These are phyloP conservation scores for Drosophila orena DNA, from an alignment of 1,140 invertebrate species.

Conservation along the genomic window DNA sequence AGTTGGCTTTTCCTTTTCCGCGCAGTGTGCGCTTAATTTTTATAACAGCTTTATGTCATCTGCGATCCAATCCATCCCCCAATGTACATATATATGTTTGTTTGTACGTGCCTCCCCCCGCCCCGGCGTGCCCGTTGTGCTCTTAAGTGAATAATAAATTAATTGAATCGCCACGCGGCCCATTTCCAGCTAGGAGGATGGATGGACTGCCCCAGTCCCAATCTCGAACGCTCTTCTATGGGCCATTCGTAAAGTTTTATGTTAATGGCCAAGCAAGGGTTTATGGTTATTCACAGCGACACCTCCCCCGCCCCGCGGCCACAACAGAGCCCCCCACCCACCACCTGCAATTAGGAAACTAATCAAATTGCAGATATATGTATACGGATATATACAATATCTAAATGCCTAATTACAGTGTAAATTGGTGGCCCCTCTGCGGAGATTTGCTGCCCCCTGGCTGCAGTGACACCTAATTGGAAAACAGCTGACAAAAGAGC, in stretches of 20 bases:
- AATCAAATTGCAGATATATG: conserved; percentile 67
- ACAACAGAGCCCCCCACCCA: too few relatives aligned
- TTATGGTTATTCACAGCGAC: conserved; percentile 22
- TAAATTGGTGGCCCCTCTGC: conserved; percentile 53
- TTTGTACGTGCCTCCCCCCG: not conserved
- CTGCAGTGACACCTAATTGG: conserved; percentile 81
- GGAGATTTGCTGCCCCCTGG: conserved; percentile 36
- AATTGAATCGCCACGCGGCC: conserved; percentile 76
- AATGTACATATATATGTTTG: too few relatives aligned
- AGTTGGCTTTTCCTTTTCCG: conserved; percentile 3
- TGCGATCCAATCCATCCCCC: not conserved
- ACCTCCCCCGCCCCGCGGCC: too few relatives aligned
- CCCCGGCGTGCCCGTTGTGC: conserved; percentile 30
- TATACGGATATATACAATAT: conserved; percentile 61
- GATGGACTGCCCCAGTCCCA: not conserved
- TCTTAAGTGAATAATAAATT: conserved; percentile 83
- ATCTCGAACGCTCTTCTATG: not conserved
- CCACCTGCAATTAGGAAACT: conserved; percentile 52
- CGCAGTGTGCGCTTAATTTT: conserved; percentile 70
- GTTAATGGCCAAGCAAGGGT: conserved; percentile 57
- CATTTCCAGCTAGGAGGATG: conserved; percentile 52
- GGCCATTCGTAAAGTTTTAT: conserved; percentile 59
- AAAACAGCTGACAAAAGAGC: conserved; percentile 55
- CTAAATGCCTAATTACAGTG: conserved; percentile 76
- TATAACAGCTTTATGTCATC: conserved; percentile 77